Base-by-base conservation (phyloP, 2,797 vertebrate genomes). In the Eulemur rubriventer region DNA sequence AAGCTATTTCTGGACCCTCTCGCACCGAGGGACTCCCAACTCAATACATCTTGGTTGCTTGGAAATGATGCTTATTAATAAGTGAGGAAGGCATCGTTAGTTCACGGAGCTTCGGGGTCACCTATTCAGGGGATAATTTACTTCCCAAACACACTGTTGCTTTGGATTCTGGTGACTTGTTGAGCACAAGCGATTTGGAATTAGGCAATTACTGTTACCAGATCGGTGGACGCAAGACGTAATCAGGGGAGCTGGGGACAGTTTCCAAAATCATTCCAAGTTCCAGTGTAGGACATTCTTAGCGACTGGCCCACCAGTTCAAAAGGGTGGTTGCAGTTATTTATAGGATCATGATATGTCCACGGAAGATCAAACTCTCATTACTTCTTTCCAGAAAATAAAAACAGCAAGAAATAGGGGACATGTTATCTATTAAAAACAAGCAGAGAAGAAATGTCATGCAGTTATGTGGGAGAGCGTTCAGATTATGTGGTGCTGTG, bases 61-160 rank as follows among this genome's bases (percentile, higher is more conserved):
- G 96, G 97, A 98, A 98, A 98, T 98, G 97, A 97, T 98, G 98
- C 97, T 98, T 98, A 97, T 98, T 98, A 98, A 99, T 98, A 98
- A 98, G 97, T 94, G 87, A 96, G 97, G 95, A 98, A 97, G 96
- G 94, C 92, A 92, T 97, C 97, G 97, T 97, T 97, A 96, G 96
- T 96, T 98, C 97, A 96, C 59, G 65, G 79, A 95, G 94, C 93
- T 88, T 96, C 46, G 73, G 90, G 95, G 93, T 98, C 91, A 0
- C 67, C 67, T 0, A 1, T 96, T 75, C 95, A 79, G 76, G 97
- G 96, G 92, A 92, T 97, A 35, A 1, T 94, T 97, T 94, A 63
- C 83, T 98, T 96, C 82, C 67, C 57, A 84, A 97, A 98, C 83
- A 52, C 12, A 94, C 41, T 30, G 73, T 38, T 20, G 87, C 70